Conservation (phyloP, 2,113 vertebrate genomes). For the Grantiella picta region DNA sequence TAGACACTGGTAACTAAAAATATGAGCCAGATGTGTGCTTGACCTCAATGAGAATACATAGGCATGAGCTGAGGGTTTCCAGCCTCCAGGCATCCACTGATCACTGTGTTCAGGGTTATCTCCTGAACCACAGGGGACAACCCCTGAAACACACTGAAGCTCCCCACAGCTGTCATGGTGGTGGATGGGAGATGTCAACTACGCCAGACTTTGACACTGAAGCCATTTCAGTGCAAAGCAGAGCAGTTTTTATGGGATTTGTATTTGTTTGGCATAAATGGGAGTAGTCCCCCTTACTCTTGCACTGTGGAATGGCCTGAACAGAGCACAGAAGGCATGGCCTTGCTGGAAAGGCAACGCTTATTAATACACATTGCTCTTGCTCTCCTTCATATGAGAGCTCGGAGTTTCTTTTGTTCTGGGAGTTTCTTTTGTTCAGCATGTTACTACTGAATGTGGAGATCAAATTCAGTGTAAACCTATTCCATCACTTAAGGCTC, state of each 20-base stretch:
- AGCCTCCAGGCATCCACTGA: rapidly evolving
- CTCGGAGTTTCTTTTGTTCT: neutral
- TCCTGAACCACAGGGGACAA: neutral
- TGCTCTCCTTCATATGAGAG: rapidly evolving
- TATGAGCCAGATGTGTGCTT: neutral
- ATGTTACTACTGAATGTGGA: neutral
- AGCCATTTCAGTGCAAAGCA: neutral
- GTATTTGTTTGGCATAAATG: neutral
- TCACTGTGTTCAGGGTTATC: too few relatives aligned
- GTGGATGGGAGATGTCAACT: neutral
- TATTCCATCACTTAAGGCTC: neutral
- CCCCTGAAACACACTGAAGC: neutral
- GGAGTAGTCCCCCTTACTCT: neutral
- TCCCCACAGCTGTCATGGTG: rapidly evolving
- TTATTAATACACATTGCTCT: neutral
- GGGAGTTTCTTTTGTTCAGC: neutral
- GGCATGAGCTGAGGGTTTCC: neutral
- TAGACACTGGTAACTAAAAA: neutral
- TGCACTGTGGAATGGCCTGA: neutral
- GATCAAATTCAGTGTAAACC: neutral
- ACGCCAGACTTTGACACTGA: neutral
- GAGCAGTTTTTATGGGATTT: neutral
- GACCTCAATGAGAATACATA: neutral
- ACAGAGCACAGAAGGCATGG: rapidly evolving
- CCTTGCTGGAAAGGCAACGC: neutral